Evolutionary conservation across 2,888 invertebrate genomes (phyloP), one percentile per base, ranked within the genome.

Genomic region (Drosophila villosipedis): DNA sequence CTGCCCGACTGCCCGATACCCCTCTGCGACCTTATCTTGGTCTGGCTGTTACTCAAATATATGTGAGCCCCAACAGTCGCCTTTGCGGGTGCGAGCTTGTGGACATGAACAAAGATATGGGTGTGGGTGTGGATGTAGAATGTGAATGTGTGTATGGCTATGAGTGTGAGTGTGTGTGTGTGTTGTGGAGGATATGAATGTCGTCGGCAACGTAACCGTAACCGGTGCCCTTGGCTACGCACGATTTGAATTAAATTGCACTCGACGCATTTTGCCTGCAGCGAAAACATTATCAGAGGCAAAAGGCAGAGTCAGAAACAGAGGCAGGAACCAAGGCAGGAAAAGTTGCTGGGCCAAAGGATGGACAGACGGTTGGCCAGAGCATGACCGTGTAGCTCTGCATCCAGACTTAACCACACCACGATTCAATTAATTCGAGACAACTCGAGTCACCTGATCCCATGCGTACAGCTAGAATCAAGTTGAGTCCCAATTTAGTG

Each of bases 171-270:
- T 28, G 28, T 3, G 28, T n/a, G 41, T 58, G 31, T 30, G 65
- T 52, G 31, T 30, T 69, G 31, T 4, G 68, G 52, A 65, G 52
- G 39, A 41, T 55, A 39, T 66, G 58, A 31, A 43, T 31, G 63
- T 60, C 61, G 53, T 50, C 67, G 61, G 54, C 63, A 54, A 58
- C 58, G 66, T 65, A 68, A 71, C 62, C 65, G 76, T 76, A 70
- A 16, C 47, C 25, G 16, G 25, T 84, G 85, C 88, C 83, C 90
- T 78, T 89, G 84, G 84, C 84, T 73, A 84, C 84, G 84, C 84
- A 87, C 90, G 80, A 85, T 85, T 89, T 85, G 85, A 89, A 85
- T 88, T 89, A 87, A 85, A 89, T 85, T 85, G 84, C 84, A 89
- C 85, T 91, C 75, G 88, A 81, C 78, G 88, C 81, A 82, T 72